Evolutionary conservation across 2,888 invertebrate species (phyloP), one percentile per base, ranked within the genome.

Genomic region (Athrips mouffetella): DNA sequence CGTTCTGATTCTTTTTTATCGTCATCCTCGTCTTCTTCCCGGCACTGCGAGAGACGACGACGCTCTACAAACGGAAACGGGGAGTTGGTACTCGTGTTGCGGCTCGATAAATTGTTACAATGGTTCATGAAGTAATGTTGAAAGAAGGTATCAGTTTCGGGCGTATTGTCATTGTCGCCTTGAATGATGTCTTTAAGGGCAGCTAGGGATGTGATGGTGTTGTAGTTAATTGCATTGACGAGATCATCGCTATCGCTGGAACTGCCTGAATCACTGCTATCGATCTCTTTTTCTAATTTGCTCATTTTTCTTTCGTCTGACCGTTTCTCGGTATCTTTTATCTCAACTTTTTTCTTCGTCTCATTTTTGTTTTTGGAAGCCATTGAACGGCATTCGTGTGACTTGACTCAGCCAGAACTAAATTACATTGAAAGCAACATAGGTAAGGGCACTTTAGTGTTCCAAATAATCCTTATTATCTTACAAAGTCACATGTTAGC

Each of bases 1-100:
- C 64, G 62, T 48, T 75, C 68, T 29, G 50, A 52, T 25, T 86
- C 84, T 62, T 80, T 84, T 45, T 70, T 82, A 45, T 78, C 90
- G 57, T 94, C 94, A 47, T 94, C 94, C 71, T 95, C 95, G 63
- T 95, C 95, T 80, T 95, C 95, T 72, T 95, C 95, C 52, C 93
- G 91, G 72, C 95, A 95, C 76, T 95, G 94, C 2, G 95, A 95
- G 55, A 95, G 76, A 10, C 95, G 90, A 23, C 94, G 87, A 3
- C 92, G 87, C 61, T 91, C 91, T 48, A 86, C 83, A 62, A 89
- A 91, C 1, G 89, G 85, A 57, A 90, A 85, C 29, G 90, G 76
- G 40, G 80, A 70, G 52, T 67, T 73, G 3, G 82, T 62, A 53
- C 67, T 77, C 0, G 77, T 62, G 60, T 90, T 90, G 49, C 91